A percentile compares a stretch with the other conserved stretches of the same genome.
Evolutionary conservation across 2,888 invertebrate species (phyloP).

Genomic region (Drosophila anomalata): DNA sequence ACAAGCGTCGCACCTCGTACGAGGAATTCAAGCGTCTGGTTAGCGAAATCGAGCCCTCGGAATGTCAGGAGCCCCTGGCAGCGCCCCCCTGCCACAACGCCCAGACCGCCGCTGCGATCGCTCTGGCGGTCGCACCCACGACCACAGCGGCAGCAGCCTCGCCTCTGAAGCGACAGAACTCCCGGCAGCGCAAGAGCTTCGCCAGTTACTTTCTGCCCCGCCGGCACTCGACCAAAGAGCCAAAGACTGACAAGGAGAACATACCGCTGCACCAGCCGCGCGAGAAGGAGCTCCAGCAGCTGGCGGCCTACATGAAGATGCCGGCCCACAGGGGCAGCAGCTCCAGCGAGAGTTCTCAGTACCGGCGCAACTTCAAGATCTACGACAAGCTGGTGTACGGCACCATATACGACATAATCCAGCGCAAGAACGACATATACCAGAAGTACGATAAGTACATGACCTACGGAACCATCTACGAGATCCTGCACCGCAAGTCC

Average conservation of each 20-base stretch:
- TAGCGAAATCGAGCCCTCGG: slow-evolving; percentile 78
- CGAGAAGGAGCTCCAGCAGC: slow-evolving; percentile 51
- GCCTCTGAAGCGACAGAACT: slow-evolving; percentile 81
- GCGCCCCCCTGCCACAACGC: not conserved
- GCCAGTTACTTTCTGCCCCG: slow-evolving; percentile 77
- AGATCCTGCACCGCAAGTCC: slow-evolving; percentile 83
- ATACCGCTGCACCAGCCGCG: slow-evolving; percentile 27
- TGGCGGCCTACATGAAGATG: slow-evolving; percentile 28
- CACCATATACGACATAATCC: slow-evolving; percentile 84
- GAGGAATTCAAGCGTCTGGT: slow-evolving; percentile 84
- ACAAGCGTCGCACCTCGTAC: slow-evolving; percentile 83
- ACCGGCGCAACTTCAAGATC: slow-evolving; percentile 83
- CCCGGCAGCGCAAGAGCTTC: slow-evolving; percentile 81
- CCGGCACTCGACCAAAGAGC: slow-evolving; percentile 66
- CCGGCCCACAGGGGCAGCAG: slow-evolving; percentile 36
- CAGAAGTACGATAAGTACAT: slow-evolving; percentile 84
- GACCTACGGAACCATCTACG: slow-evolving; percentile 84
- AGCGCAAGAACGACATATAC: slow-evolving; percentile 83
- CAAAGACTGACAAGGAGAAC: slow-evolving; percentile 50
- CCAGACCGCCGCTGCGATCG: slow-evolving; percentile 13
- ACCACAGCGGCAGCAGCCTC: slow-evolving; percentile 30
- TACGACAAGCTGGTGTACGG: slow-evolving; percentile 84
- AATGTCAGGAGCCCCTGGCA: slow-evolving; percentile 30
- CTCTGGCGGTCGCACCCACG: not conserved
- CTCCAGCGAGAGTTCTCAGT: slow-evolving; percentile 50